These are phyloP conservation scores for Philantomba maxwellii DNA, from an alignment of 2,113 vertebrate species.

Conservation along the genomic window DNA sequence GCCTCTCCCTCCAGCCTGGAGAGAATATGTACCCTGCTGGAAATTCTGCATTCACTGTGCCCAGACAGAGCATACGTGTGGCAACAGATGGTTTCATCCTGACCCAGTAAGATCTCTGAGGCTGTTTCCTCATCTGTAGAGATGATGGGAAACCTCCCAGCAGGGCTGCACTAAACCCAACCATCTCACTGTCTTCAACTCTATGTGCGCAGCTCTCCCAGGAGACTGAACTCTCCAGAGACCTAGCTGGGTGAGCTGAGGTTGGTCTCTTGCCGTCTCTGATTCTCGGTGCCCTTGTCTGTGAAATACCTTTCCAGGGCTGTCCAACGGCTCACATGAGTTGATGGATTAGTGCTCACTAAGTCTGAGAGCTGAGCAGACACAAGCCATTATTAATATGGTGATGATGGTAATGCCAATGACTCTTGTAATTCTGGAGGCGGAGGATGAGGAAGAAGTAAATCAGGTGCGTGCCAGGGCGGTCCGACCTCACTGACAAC, in stretches of 20 bases:
- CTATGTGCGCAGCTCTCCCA: neutral
- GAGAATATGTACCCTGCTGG: neutral
- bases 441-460: neutral
- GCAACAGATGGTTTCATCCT: neutral
- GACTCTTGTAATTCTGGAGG: conserved; percentile 1
- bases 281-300: neutral
- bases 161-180: neutral
- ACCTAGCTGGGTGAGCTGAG: neutral
- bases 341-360: neutral
- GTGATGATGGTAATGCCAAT: neutral
- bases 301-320: neutral
- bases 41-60: neutral
- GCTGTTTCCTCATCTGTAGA: neutral
- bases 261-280: neutral
- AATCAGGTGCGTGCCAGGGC: neutral
- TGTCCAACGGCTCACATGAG: neutral
- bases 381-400: neutral
- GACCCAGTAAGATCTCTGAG: neutral
- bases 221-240: neutral
- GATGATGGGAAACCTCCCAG: neutral
- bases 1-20: neutral
- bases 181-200: neutral
- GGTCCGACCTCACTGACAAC: neutral
- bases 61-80: neutral
- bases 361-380: conserved; percentile 22